A percentile compares a stretch with the other conserved stretches of the same genome.
phyloP scores from a whole-genome alignment of 2,888 invertebrate genomes.

The Erynnis tages region DNA sequence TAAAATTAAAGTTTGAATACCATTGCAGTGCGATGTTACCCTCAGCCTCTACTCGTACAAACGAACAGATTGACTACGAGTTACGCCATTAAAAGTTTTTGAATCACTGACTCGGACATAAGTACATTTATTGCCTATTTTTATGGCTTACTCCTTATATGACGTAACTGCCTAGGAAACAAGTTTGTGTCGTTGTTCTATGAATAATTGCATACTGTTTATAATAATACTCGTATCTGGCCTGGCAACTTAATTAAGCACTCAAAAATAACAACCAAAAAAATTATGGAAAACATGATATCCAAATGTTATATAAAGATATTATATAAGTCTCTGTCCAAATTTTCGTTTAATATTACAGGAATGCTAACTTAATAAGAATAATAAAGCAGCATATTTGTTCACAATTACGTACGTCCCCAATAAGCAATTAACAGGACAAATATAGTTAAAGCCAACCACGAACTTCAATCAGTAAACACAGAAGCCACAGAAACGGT shows the following conservation, averaged over 20 bases:
- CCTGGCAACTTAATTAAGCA: no score
- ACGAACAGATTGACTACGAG: constrained; percentile 46
- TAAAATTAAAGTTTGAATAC: neutral
- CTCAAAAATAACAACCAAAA: no score
- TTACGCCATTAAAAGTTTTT: constrained; percentile 64
- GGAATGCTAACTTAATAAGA: no score
- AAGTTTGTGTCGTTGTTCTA: no score
- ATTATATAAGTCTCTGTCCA: no score
- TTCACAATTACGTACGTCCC: constrained; percentile 11
- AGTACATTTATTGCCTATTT: constrained; percentile 13
- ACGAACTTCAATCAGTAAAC: constrained; percentile 18
- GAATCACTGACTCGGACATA: constrained; percentile 49
- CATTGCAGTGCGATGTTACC: constrained; percentile 21
- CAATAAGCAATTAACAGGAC: constrained; percentile 25
- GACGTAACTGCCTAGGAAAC: no score
- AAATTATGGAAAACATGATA: no score
- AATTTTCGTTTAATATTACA: no score
- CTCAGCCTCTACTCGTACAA: constrained; percentile 30
- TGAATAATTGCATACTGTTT: no score
- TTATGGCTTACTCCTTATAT: no score
- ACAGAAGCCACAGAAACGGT: constrained; percentile 34
- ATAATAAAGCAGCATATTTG: constrained; percentile 10
- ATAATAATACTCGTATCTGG: no score
- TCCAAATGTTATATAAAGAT: no score
- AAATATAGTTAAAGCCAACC: constrained; percentile 17